Percentiles rank a stretch among this genome's conserved stretches.
These are phyloP conservation scores for Napeogenes sylphis DNA, from an alignment of 2,888 invertebrate genomes.

Conservation along the genomic window DNA sequence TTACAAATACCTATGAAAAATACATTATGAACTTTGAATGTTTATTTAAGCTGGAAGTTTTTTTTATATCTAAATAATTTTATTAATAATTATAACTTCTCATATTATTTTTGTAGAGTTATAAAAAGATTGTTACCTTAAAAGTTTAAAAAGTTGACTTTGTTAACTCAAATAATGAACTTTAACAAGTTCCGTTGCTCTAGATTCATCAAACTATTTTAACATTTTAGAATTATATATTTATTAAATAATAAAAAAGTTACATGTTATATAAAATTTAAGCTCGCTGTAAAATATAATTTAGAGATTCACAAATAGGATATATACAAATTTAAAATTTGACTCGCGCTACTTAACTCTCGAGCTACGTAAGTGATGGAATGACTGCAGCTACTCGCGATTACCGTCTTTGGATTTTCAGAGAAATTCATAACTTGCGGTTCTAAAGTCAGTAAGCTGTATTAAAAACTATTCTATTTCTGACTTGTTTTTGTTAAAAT, in stretches of 20 bases:
- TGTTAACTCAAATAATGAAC: too few relatives aligned
- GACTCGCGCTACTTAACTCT: constrained; percentile 17
- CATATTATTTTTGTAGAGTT: too few relatives aligned
- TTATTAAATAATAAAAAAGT: background rate
- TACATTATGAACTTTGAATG: too few relatives aligned
- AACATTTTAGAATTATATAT: background rate
- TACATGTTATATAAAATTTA: background rate
- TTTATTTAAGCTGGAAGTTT: too few relatives aligned
- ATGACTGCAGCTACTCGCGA: constrained; percentile 21
- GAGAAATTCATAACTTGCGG: constrained; percentile 12
- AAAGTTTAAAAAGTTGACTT: too few relatives aligned
- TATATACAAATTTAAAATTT: constrained; percentile 17
- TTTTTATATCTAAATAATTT: too few relatives aligned
- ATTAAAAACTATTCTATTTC: background rate
- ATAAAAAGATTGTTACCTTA: too few relatives aligned
- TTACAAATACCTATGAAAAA: too few relatives aligned
- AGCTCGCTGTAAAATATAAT: constrained; percentile 16
- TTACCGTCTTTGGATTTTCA: constrained; percentile 13
- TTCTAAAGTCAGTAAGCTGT: background rate
- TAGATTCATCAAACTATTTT: too few relatives aligned
- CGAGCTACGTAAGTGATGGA: constrained; percentile 16
- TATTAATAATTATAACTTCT: too few relatives aligned
- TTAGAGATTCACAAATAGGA: constrained; percentile 18
- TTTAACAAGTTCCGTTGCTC: too few relatives aligned
- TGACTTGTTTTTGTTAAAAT: background rate